Evolutionary conservation across 2,113 vertebrate genomes (phyloP), one percentile per base, ranked within the genome.

Genomic region (Sceloporus tristichus): DNA sequence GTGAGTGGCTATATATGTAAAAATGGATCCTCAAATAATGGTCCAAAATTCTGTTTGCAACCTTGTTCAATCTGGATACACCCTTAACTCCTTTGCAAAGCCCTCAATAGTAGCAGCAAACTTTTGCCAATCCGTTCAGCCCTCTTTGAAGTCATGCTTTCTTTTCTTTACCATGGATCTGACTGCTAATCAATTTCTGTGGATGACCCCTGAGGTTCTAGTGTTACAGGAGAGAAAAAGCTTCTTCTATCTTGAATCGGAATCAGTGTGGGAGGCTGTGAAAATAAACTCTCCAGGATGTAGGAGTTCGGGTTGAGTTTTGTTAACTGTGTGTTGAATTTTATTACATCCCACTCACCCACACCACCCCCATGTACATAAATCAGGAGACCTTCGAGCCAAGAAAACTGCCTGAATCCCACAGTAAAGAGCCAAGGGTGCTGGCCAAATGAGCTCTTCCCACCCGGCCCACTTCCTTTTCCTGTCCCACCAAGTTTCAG

Each of bases 261-360:
- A 29, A 71, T 29, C 29, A 86, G 85, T 80, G 84, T 90, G 90
- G 91, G 88, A 92, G 85, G 89, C 48, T 88, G 53, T 0, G 4
- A 76, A 87, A 82, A 87, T 76, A 54, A 66, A 76, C 40, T 62
- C 1, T n/a, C 40, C 40, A 38, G 40, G 38, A 48, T 73, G 79
- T 75, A 53, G 19, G 66, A 16, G 70, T 62, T 42, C 34, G 38
- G 86, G 78, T 9, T 1, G 21, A 3, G 40, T 68, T 78, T 53
- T 23, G 27, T 53, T 53, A 48, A 27, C 59, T 62, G 59, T 29
- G 85, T 23, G 3, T 27, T 25, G 79, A 53, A 19, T 42, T 27
- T 76, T 40, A 66, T 62, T 62, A 62, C 59, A 62, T 18, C 71
- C 65, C 79, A n/a, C 9, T 34, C 34, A 34, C 34, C 34, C 34